A percentile compares a stretch with the other conserved stretches of the same genome.
Conservation (phyloP, 2,797 vertebrate species). For the Sebastes hopkinsi region DNA sequence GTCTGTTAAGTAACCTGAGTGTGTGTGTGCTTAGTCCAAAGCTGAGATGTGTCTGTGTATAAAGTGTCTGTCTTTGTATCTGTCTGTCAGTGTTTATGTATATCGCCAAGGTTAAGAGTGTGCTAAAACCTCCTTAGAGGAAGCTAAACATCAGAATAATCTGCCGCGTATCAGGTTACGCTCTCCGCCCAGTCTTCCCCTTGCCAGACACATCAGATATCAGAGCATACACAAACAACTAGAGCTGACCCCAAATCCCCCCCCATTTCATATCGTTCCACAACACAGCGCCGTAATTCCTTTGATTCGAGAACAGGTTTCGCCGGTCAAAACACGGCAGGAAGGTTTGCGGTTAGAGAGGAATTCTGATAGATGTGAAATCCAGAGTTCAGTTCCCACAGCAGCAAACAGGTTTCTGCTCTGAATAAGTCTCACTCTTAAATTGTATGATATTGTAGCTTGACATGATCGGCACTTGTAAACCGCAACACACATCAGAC, state of each 20-base stretch:
- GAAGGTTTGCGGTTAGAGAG: constrained; percentile 6
- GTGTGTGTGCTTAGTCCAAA: constrained; percentile 5
- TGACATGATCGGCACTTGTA: not conserved
- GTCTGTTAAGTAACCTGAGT: constrained; percentile 24
- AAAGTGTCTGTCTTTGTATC: not conserved
- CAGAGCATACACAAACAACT: constrained; percentile 20
- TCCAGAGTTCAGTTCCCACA: constrained; percentile 9
- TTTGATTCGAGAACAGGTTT: constrained; percentile 20
- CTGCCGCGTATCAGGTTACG: constrained; percentile 41
- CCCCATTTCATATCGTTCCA: not conserved
- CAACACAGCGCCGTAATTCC: not conserved
- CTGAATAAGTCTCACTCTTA: not conserved
- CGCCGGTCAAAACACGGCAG: not conserved
- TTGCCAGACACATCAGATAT: constrained; percentile 33
- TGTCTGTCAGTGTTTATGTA: constrained; percentile 39
- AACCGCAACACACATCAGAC: not conserved
- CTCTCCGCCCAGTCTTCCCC: constrained; percentile 9
- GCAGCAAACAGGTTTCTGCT: not conserved
- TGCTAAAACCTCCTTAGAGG: constrained; percentile 17
- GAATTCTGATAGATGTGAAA: not conserved
- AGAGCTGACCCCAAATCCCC: constrained; percentile 2
- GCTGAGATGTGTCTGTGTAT: constrained; percentile 7
- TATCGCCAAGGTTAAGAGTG: not conserved
- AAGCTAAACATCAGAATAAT: constrained; percentile 43
- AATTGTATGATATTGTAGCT: not conserved